phyloP scores from a whole-genome alignment of 2,797 vertebrate genomes.

The Fringilla coelebs region DNA sequence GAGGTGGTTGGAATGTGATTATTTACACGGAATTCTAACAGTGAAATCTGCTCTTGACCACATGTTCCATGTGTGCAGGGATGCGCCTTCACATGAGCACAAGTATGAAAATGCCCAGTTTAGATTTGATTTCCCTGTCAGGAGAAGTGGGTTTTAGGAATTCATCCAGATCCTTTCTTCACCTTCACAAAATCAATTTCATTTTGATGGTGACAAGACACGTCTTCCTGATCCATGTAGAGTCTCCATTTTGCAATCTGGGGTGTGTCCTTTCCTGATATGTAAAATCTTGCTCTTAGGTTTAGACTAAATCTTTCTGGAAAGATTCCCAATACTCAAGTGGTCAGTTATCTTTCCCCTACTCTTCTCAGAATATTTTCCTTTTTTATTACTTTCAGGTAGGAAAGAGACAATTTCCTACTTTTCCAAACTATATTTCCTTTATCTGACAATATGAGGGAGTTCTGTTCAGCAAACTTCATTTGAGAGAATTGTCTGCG shows the following conservation, averaged over 20 bases:
- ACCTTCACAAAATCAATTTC: not conserved
- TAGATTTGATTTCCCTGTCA: not conserved
- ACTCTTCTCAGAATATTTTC: not conserved
- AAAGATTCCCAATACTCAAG: not conserved
- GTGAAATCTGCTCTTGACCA: not conserved
- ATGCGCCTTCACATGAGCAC: not conserved
- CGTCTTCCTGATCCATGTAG: rapidly evolving
- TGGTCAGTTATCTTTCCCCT: not conserved
- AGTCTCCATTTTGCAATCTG: not conserved
- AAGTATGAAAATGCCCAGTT: not conserved
- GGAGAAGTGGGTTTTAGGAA: not conserved
- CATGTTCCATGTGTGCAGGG: not conserved
- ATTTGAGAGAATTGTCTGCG: not conserved
- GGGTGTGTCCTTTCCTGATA: not conserved
- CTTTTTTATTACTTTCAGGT: not conserved
- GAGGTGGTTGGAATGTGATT: not conserved
- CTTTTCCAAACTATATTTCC: not conserved
- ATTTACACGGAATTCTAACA: not conserved
- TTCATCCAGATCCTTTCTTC: not conserved
- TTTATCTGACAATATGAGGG: not conserved
- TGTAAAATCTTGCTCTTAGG: not conserved
- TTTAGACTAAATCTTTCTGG: not conserved
- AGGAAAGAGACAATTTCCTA: not conserved
- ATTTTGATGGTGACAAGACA: not conserved
- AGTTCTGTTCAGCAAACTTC: not conserved